phyloP scores from a whole-genome alignment of 1,140 invertebrate genomes.

The Patella vulgata region DNA sequence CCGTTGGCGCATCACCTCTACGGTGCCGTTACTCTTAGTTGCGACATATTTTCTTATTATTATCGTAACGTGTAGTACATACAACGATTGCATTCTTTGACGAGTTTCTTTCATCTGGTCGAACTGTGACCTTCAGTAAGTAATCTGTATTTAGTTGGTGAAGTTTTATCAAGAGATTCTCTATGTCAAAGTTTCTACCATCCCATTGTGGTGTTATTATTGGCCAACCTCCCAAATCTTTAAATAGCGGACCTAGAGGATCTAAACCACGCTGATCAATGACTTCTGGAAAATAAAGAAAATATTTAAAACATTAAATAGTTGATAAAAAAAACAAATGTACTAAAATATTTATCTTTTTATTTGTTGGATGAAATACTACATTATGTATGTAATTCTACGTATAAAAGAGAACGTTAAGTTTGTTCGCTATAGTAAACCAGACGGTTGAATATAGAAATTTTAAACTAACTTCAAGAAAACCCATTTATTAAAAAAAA shows the following conservation, averaged over 20 bases:
- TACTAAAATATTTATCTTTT: neutral
- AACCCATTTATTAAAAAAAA: too few relatives aligned
- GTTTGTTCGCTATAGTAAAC: neutral
- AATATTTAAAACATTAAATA: conserved; percentile 67
- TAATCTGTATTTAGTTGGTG: conserved; percentile 83
- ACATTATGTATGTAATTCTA: neutral
- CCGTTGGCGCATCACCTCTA: too few relatives aligned
- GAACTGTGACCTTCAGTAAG: conserved; percentile 80
- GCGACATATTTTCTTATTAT: too few relatives aligned
- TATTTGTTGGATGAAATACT: neutral
- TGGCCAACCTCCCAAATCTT: conserved; percentile 87
- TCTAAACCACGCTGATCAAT: conserved; percentile 75
- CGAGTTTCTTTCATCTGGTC: conserved; percentile 88
- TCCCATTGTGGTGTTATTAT: conserved; percentile 78
- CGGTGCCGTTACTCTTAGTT: too few relatives aligned
- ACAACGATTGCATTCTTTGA: conserved; percentile 86
- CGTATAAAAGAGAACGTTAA: neutral
- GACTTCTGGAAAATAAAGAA: conserved; percentile 73
- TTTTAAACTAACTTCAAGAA: neutral
- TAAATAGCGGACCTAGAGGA: conserved; percentile 78
- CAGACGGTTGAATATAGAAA: neutral
- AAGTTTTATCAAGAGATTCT: conserved; percentile 79
- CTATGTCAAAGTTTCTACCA: conserved; percentile 72
- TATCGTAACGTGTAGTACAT: too few relatives aligned
- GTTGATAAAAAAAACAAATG: neutral